These are phyloP conservation scores for Steinernema hermaphroditum DNA, from an alignment of 2,888 invertebrate species.

Conservation along the genomic window DNA sequence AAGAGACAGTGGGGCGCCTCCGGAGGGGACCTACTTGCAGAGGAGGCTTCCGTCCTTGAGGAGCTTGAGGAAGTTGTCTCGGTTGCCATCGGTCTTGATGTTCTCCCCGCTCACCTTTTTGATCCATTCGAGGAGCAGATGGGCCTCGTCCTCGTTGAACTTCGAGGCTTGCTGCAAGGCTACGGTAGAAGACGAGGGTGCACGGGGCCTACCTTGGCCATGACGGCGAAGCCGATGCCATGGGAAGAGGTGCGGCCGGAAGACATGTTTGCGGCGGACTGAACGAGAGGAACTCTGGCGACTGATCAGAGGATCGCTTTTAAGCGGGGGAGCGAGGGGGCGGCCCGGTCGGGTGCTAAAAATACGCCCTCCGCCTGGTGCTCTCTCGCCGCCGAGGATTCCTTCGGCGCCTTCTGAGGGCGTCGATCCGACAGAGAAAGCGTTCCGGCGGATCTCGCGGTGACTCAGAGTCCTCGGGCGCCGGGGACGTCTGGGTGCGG, in stretches of 20 bases:
- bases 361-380: constrained; percentile 15
- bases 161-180: constrained; percentile 85
- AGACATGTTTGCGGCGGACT: constrained; percentile 43
- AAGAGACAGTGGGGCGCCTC: constrained; percentile 17
- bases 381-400: constrained; percentile 8
- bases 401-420: background rate
- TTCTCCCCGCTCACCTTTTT: constrained; percentile 82
- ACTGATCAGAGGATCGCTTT: constrained; percentile 1
- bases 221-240: constrained; percentile 64
- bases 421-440: background rate
- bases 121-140: constrained; percentile 91
- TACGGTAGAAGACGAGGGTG: constrained; percentile 18
- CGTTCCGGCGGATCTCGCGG: background rate
- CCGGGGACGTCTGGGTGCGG: background rate
- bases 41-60: constrained; percentile 87
- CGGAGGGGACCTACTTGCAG: constrained; percentile 82
- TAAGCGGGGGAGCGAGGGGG: constrained; percentile 6
- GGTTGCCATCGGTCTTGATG: constrained; percentile 79
- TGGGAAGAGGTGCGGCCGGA: constrained; percentile 64
- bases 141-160: constrained; percentile 90
- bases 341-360: constrained; percentile 7
- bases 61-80: constrained; percentile 86
- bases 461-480: background rate
- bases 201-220: constrained; percentile 51
- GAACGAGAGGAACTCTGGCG: background rate